Evolutionary conservation across 2,113 vertebrate species (phyloP), one percentile per base, ranked within the genome.

Genomic region (Sorex araneus): DNA sequence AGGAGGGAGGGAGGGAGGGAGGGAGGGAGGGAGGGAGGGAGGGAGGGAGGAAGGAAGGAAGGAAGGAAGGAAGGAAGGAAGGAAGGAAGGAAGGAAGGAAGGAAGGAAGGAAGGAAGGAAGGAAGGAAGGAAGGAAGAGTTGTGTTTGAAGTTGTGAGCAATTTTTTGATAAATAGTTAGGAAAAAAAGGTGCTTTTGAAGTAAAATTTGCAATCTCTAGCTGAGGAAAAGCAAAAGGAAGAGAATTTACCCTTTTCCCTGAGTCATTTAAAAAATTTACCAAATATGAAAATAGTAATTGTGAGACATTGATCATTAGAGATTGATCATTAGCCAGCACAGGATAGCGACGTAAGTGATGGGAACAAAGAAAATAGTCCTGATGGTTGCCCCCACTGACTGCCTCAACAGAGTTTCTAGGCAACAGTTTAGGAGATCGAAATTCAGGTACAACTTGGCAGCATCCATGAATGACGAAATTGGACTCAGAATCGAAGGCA

Each of bases 161-260:
- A 87, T 45, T 88, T 90, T 92, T 60, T 60, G 57, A 60, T 23
- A 23, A 40, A 36, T 45, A 23, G 69, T 28, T 86, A 12, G 83
- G 16, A 3, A 76, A 77, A 73, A 36, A 92, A 40, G 64, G 30
- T 10, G 16, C 71, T 79, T 95, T 78, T 64, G 74, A 74, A 79
- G 50, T 79, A 66, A 88, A 80, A 69, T 69, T n/a, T 36, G 10
- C 54, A 69, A 47, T 64, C 91, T 86, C 28, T 12, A 60, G 21
- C 27, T 36, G 73, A 79, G 23, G 75, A 15, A 40, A 9, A 66
- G 5, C 47, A 86, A 84, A 30, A n/a, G n/a, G 19, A n/a, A 69
- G 8, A 73, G 4, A n/a, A n/a, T 67, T 86, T 63, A 70, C 34
- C 2, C 21, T 40, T 11, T 4, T 9, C 19, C 3, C 28, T 36